phyloP scores from a whole-genome alignment of 2,888 invertebrate species.

The Andrena bucephala region DNA sequence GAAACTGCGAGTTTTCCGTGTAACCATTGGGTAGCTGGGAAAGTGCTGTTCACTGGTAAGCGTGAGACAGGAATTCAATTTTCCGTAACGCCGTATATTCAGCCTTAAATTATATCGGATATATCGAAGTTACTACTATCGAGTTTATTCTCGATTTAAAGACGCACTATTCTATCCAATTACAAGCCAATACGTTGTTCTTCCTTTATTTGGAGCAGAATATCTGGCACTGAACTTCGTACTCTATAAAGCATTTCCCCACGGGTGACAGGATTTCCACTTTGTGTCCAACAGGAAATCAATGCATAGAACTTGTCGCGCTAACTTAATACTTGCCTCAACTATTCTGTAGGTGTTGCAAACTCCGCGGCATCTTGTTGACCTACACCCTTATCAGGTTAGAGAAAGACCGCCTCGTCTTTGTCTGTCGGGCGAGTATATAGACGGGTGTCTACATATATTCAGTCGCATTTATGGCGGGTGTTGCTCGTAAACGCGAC shows the following conservation, averaged over 20 bases:
- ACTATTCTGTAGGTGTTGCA: not conserved
- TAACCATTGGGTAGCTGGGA: slow-evolving; percentile 32
- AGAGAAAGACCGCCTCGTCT: slow-evolving; percentile 45
- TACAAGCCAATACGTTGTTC: not conserved
- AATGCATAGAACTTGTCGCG: not conserved
- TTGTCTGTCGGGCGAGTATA: slow-evolving; percentile 57
- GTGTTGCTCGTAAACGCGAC: slow-evolving; percentile 63
- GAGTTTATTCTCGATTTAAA: not conserved
- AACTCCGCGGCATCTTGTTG: slow-evolving; percentile 22
- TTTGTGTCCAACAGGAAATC: slow-evolving; percentile 7
- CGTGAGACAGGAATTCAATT: slow-evolving; percentile 5
- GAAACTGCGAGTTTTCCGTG: slow-evolving; percentile 41
- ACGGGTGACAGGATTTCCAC: slow-evolving; percentile 11
- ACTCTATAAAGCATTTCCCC: not conserved
- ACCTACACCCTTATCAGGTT: slow-evolving; percentile 37
- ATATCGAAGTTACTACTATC: not conserved
- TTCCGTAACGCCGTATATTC: not conserved
- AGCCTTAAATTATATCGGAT: slow-evolving; percentile 5
- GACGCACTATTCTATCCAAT: not conserved
- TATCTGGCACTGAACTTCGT: not conserved
- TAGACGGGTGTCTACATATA: slow-evolving; percentile 54
- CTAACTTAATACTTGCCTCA: not conserved
- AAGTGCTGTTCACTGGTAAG: slow-evolving; percentile 6
- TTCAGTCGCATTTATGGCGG: slow-evolving; percentile 60
- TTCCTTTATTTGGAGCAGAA: not conserved